Conservation (phyloP, 2,797 vertebrate species). For the Gallinago solitaria region DNA sequence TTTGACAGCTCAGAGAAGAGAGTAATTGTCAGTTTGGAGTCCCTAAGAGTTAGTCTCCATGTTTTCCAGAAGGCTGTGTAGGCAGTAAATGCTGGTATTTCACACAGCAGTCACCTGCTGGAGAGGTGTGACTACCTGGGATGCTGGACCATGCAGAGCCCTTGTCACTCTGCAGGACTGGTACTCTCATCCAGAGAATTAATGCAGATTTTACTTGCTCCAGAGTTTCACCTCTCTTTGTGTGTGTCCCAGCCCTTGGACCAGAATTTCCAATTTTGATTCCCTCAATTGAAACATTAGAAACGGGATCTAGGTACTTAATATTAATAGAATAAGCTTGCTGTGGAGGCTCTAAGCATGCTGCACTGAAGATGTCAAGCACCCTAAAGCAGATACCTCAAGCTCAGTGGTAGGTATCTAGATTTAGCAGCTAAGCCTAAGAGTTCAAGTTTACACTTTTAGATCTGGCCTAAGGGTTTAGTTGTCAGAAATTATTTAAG, state of each 20-base stretch:
- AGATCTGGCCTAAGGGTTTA: not conserved
- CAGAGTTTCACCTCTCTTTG: not conserved
- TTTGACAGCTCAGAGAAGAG: not conserved
- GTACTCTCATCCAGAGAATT: not conserved
- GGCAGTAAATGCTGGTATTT: not conserved
- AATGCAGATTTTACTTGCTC: not conserved
- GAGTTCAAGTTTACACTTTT: not conserved
- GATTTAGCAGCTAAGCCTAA: not conserved
- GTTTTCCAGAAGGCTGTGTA: not conserved
- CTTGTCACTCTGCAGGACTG: not conserved
- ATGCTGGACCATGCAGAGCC: not conserved
- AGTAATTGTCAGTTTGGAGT: not conserved
- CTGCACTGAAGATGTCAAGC: not conserved
- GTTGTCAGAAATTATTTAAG: conserved; percentile 43
- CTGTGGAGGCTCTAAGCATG: not conserved
- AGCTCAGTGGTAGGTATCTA: not conserved
- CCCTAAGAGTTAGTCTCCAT: not conserved
- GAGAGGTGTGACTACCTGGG: not conserved
- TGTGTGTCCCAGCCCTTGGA: not conserved
- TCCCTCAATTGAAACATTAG: not conserved
- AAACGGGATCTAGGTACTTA: not conserved
- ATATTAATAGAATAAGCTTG: not conserved
- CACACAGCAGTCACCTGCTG: not conserved
- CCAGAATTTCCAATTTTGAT: not conserved
- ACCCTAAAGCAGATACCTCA: not conserved